Evolutionary conservation across 2,113 vertebrate genomes (phyloP), one percentile per base, ranked within the genome.

Genomic region (Pomatorhinus ruficollis): DNA sequence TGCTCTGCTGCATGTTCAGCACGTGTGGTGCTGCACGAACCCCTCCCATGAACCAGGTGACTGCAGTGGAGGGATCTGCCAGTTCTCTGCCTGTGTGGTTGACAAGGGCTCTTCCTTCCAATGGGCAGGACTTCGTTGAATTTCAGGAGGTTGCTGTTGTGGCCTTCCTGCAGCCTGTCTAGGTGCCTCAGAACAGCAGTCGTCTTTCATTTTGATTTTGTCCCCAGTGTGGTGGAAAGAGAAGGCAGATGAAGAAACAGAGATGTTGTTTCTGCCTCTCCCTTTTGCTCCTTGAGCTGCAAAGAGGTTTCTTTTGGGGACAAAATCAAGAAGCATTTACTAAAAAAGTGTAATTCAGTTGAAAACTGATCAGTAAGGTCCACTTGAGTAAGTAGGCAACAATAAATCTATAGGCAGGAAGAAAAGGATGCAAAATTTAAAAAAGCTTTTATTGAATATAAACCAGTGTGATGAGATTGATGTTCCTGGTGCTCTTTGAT

Each of bases 11-110:
- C 76, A 64, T 0, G 0, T 40, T 33, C 59, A 33, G 49, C 4
- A 0, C 4, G 21, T 16, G 31, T 12, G 19, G 54, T 39, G 75
- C 20, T 83, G n/a, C 19, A 1, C 1, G 27, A 50, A 14, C 19
- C 53, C 63, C 30, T 31, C 1, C 5, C 1, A 4, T 1, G 47
- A 40, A 35, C 35, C 66, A 30, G 40, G 37, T 37, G 12, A 3
- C 45, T 25, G 60, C 8, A 10, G 9, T 1, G 2, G 65, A 57
- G 42, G 4, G 6, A 12, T 66, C 61, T 24, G 53, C 19, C 68
- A 24, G 54, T 27, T 35, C 56, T 69, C 74, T 75, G 20, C 20
- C 50, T 28, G 15, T 18, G 27, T 23, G 71, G 28, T 20, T 83
- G 20, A 53, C 23, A 39, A 49, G 7, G 12, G 35, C 39, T 91